phyloP scores from a whole-genome alignment of 1,140 invertebrate species.

The Bradysia coprophila region DNA sequence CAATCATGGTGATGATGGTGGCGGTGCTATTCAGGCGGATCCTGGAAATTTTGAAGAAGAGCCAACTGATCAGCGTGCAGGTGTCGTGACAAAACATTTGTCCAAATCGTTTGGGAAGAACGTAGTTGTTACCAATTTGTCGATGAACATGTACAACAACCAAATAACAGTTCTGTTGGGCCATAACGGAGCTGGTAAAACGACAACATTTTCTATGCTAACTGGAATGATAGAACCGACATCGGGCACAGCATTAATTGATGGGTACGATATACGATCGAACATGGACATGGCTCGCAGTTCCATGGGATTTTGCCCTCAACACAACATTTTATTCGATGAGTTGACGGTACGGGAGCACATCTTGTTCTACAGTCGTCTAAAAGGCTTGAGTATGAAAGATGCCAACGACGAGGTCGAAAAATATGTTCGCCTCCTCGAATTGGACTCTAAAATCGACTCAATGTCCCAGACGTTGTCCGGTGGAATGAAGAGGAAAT shows the following conservation, averaged over 20 bases:
- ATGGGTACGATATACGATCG: slow-evolving; percentile 43
- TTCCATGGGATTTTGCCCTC: slow-evolving; percentile 70
- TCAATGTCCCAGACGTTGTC: slow-evolving; percentile 42
- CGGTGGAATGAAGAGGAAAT: slow-evolving; percentile 69
- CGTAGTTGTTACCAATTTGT: slow-evolving; percentile 43
- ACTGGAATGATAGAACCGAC: slow-evolving; percentile 53
- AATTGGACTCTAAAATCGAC: slow-evolving; percentile 34
- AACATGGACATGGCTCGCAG: slow-evolving; percentile 31
- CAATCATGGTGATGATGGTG: not conserved
- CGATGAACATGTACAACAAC: too few species aligned
- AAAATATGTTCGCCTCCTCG: slow-evolving; percentile 48
- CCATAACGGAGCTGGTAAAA: slow-evolving; percentile 53
- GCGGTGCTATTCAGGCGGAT: slow-evolving; percentile 28
- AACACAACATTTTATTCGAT: slow-evolving; percentile 84
- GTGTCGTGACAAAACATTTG: slow-evolving; percentile 44
- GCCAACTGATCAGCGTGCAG: slow-evolving; percentile 29
- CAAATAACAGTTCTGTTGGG: too few species aligned
- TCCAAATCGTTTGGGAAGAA: slow-evolving; percentile 40
- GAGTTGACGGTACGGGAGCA: slow-evolving; percentile 84
- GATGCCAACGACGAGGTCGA: slow-evolving; percentile 35
- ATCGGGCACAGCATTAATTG: slow-evolving; percentile 45
- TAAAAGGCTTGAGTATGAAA: slow-evolving; percentile 40
- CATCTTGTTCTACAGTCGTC: slow-evolving; percentile 64
- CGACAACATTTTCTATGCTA: slow-evolving; percentile 63
- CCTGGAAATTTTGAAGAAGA: slow-evolving; percentile 33